phyloP scores from a whole-genome alignment of 1,140 invertebrate genomes.

The Pogonognathellus flavescens region DNA sequence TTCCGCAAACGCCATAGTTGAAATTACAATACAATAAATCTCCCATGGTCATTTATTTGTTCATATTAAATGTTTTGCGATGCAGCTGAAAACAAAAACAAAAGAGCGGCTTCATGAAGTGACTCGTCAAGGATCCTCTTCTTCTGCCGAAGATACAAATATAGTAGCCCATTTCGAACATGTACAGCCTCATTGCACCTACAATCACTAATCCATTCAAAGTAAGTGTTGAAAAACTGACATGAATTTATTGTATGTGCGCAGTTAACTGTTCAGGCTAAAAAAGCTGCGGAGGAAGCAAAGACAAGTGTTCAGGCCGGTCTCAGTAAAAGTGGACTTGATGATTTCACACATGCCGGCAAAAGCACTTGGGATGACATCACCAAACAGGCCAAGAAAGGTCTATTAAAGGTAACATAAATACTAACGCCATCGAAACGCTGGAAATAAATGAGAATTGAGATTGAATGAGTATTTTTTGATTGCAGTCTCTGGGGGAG shows the following conservation, averaged over 20 bases:
- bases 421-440: background rate
- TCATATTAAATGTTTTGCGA: background rate
- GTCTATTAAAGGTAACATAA: slow-evolving; percentile 79
- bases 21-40: background rate
- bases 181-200: slow-evolving; percentile 46
- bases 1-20: too few species aligned
- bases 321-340: slow-evolving; percentile 82
- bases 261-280: slow-evolving; percentile 87
- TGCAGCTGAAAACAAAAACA: slow-evolving; percentile 68
- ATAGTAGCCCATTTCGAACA: slow-evolving; percentile 68
- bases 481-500: slow-evolving; percentile 63
- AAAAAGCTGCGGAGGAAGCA: slow-evolving; percentile 89
- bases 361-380: slow-evolving; percentile 88
- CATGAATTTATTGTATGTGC: slow-evolving; percentile 53
- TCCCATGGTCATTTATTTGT: background rate
- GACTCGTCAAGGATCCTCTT: slow-evolving; percentile 64
- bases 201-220: background rate
- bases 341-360: slow-evolving; percentile 88
- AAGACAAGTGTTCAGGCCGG: slow-evolving; percentile 83
- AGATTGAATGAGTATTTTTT: background rate
- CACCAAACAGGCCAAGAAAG: slow-evolving; percentile 93
- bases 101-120: slow-evolving; percentile 68
- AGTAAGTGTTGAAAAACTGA: background rate
- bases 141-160: slow-evolving; percentile 67
- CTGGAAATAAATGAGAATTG: background rate